These are phyloP conservation scores for Hydrophis major DNA, from an alignment of 2,797 vertebrate genomes.

Conservation along the genomic window DNA sequence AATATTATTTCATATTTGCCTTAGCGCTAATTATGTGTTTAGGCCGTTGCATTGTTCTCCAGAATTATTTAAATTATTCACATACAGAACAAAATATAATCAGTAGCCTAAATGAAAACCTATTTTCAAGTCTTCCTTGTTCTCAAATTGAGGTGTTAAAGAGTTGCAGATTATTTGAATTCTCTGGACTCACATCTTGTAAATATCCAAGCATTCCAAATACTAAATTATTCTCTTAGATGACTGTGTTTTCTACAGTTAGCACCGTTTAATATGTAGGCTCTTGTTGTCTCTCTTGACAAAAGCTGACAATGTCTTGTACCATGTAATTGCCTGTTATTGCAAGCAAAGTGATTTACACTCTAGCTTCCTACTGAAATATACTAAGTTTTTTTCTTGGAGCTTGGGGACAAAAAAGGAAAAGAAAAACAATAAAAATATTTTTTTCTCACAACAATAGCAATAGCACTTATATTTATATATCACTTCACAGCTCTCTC, in stretches of 20 bases:
- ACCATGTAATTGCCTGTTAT: background rate
- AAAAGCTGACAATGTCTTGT: background rate
- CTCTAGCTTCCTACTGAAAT: background rate
- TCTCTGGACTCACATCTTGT: background rate
- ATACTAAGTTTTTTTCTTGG: background rate
- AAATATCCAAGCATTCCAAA: background rate
- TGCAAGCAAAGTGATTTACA: background rate
- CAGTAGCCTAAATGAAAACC: constrained; percentile 8
- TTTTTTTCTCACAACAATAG: background rate
- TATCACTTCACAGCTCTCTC: background rate
- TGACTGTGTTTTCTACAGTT: background rate
- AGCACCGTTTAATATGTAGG: background rate
- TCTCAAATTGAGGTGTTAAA: constrained; percentile 8
- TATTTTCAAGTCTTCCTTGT: background rate
- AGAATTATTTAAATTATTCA: constrained; percentile 34
- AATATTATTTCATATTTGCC: constrained; percentile 27
- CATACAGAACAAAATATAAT: constrained; percentile 2
- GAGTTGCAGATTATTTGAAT: background rate
- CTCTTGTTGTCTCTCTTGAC: background rate
- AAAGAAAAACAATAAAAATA: background rate
- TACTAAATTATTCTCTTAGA: background rate
- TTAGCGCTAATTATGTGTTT: constrained; percentile 45
- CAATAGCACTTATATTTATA: background rate
- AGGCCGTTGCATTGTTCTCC: constrained; percentile 20
- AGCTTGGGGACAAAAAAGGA: background rate